Conservation (phyloP, 2,113 vertebrate genomes). For the Archocentrus centrarchus region DNA sequence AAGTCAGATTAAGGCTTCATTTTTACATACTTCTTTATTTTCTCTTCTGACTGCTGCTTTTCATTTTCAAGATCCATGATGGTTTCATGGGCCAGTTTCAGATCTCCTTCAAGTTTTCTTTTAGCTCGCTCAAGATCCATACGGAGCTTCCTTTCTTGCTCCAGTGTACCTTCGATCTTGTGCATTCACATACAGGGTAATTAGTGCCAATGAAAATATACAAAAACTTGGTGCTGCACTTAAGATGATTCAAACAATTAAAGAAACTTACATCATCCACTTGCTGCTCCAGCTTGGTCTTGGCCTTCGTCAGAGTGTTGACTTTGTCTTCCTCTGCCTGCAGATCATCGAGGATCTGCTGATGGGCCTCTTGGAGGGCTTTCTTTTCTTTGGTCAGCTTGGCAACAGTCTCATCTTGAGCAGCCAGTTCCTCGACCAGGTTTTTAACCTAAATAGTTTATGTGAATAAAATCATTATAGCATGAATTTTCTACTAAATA, state of each 20-base stretch:
- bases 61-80: slow-evolving; percentile 79
- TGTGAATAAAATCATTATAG: background rate
- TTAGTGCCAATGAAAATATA: background rate
- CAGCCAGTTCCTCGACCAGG: slow-evolving; percentile 79
- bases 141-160: slow-evolving; percentile 88
- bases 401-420: slow-evolving; percentile 82
- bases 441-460: slow-evolving; percentile 74
- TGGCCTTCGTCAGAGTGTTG: slow-evolving; percentile 79
- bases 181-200: background rate
- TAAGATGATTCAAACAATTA: too few relatives aligned
- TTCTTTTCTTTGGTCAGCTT: slow-evolving; percentile 89
- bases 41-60: slow-evolving; percentile 76
- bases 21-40: slow-evolving; percentile 68
- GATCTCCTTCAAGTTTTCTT: slow-evolving; percentile 74
- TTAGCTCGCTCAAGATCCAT: slow-evolving; percentile 85
- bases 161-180: slow-evolving; percentile 88
- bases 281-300: slow-evolving; percentile 80
- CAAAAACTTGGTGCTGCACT: too few relatives aligned
- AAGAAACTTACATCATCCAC: slow-evolving; percentile 67
- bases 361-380: slow-evolving; percentile 86
- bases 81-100: slow-evolving; percentile 74
- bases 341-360: slow-evolving; percentile 86
- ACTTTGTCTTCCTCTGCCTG: slow-evolving; percentile 89
- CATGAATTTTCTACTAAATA: background rate
- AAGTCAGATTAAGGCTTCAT: too few relatives aligned